Evolutionary conservation across 2,797 vertebrate genomes (phyloP).

Genomic region (Lithobates pipiens): DNA sequence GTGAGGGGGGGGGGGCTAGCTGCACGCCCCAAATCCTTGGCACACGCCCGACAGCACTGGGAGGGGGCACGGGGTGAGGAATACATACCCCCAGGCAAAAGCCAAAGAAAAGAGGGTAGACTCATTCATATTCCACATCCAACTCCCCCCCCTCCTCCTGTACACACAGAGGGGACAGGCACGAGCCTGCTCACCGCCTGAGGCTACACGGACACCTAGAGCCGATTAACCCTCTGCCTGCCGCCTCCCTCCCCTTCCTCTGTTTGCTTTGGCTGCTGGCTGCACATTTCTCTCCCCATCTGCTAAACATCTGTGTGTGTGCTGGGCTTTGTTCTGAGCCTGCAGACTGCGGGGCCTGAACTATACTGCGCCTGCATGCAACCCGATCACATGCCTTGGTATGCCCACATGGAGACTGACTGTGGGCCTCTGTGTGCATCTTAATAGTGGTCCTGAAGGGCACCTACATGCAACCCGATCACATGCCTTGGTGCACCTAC

Average conservation of each 20-base stretch:
- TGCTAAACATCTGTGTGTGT: conserved; percentile 48
- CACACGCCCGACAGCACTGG: conserved; percentile 46
- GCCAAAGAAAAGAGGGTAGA: neutral
- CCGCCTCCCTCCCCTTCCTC: conserved; percentile 8
- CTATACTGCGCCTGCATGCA: no score
- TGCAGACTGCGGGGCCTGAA: no score
- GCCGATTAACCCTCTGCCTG: conserved; percentile 23
- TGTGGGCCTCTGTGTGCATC: no score
- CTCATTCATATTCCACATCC: conserved; percentile 24
- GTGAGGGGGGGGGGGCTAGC: conserved; percentile 14
- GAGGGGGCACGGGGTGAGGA: conserved; percentile 28
- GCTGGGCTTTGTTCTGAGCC: neutral
- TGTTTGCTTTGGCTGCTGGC: conserved; percentile 47
- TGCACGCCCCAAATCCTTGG: conserved; percentile 41
- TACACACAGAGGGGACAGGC: conserved; percentile 38
- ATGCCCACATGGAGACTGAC: no score
- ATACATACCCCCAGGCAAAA: conserved; percentile 48
- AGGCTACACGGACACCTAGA: conserved; percentile 7
- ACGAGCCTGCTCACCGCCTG: conserved; percentile 24
- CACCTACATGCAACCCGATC: no score
- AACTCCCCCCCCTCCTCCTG: conserved; percentile 11
- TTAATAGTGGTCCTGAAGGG: no score
- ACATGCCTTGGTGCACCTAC: no score
- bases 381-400: no score
- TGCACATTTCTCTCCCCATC: conserved; percentile 42